Evolutionary conservation across 2,113 vertebrate species (phyloP).

Genomic region (Planiliza haematocheilus): DNA sequence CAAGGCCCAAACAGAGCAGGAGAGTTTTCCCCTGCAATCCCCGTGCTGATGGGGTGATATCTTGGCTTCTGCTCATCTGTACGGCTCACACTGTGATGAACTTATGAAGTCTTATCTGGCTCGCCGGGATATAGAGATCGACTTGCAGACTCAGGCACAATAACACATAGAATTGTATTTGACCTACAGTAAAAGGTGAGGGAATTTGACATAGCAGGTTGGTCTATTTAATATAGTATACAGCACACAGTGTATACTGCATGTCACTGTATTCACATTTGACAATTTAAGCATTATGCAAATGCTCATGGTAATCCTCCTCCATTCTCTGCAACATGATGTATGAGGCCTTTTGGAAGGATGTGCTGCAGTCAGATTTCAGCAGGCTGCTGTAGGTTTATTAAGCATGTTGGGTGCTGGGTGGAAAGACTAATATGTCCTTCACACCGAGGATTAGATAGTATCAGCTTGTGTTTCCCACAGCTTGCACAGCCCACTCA

Average conservation of each 20-base stretch:
- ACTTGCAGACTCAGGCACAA: conserved; percentile 18
- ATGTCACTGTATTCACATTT: background rate
- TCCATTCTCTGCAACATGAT: conserved; percentile 3
- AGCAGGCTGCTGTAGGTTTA: conserved; percentile 40
- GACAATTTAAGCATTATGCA: no score
- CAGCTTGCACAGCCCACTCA: conserved; percentile 56
- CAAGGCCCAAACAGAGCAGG: background rate
- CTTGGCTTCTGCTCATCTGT: conserved; percentile 35
- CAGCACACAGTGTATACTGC: background rate
- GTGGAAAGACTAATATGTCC: conserved; percentile 78
- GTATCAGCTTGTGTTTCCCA: conserved; percentile 76
- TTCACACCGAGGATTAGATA: conserved; percentile 80
- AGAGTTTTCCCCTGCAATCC: conserved; percentile 4
- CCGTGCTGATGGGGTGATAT: conserved; percentile 32
- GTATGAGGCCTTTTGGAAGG: background rate
- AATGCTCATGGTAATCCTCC: conserved; percentile 18
- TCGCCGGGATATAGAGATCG: conserved; percentile 40
- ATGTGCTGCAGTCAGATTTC: conserved; percentile 33
- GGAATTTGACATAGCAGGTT: conserved; percentile 15
- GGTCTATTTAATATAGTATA: background rate
- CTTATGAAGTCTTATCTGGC: conserved; percentile 54
- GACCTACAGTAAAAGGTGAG: conserved; percentile 46
- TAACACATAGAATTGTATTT: conserved; percentile 34
- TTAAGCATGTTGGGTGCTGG: conserved; percentile 56
- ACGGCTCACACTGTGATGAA: conserved; percentile 35